Percentiles rank a stretch among this genome's conserved stretches.
phyloP scores from a whole-genome alignment of 2,888 invertebrate species.

The Callimorpha dominula region DNA sequence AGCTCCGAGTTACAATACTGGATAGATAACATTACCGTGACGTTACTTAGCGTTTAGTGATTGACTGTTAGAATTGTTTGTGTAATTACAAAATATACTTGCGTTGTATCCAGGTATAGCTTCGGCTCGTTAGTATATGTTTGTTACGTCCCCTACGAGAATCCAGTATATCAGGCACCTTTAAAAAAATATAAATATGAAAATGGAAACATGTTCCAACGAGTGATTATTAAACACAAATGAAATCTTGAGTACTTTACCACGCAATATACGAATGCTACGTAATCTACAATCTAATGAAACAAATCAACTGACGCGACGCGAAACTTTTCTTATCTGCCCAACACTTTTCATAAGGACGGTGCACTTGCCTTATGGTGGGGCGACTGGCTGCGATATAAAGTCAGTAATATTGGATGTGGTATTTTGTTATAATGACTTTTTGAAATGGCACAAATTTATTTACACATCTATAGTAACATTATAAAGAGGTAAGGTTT shows the following conservation, averaged over 20 bases:
- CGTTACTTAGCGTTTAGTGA: too few relatives aligned
- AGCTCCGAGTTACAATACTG: too few relatives aligned
- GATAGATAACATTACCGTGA: too few relatives aligned
- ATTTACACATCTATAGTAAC: too few relatives aligned
- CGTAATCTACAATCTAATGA: constrained; percentile 62
- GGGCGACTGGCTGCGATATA: constrained; percentile 35
- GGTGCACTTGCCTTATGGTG: constrained; percentile 63
- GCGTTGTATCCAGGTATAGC: too few relatives aligned
- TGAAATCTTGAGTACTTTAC: not conserved
- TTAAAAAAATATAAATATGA: not conserved
- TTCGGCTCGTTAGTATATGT: too few relatives aligned
- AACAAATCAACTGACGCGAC: constrained; percentile 72
- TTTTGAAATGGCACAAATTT: not conserved
- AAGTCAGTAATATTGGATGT: constrained; percentile 18
- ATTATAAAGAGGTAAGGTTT: too few relatives aligned
- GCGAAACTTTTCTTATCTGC: constrained; percentile 78
- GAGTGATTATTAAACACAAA: not conserved
- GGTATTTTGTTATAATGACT: constrained; percentile 20
- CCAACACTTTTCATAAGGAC: constrained; percentile 75
- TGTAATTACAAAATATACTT: too few relatives aligned
- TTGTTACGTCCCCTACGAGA: too few relatives aligned
- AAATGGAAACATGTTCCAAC: not conserved
- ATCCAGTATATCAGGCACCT: too few relatives aligned
- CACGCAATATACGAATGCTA: constrained; percentile 10
- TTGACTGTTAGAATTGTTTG: too few relatives aligned